Evolutionary conservation across 2,113 vertebrate genomes (phyloP).

Genomic region (Hypomesus transpacificus): DNA sequence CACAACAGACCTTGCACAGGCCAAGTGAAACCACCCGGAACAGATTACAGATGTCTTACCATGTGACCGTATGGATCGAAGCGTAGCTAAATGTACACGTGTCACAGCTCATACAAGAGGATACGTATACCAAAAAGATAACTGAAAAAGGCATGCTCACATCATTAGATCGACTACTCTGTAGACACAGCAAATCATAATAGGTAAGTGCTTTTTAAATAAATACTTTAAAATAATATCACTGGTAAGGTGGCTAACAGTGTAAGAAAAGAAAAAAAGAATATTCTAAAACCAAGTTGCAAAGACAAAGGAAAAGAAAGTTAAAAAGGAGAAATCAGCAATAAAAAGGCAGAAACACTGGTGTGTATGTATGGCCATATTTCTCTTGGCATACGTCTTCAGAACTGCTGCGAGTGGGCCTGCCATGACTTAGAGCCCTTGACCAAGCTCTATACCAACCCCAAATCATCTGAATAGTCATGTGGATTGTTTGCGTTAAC

Average conservation of each 20-base stretch:
- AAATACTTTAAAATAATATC: conserved; percentile 36
- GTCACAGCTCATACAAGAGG: conserved; percentile 22
- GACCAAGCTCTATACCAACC: conserved; percentile 13
- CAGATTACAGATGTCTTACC: no score
- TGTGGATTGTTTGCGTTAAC: conserved; percentile 39
- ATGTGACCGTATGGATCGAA: no score
- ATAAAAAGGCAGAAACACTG: conserved; percentile 71
- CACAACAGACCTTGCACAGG: conserved; percentile 42
- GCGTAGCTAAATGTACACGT: background rate
- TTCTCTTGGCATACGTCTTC: conserved; percentile 4
- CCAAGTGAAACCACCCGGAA: background rate
- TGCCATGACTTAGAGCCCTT: background rate
- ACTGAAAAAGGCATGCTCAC: conserved; percentile 67
- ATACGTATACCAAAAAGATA: conserved; percentile 43
- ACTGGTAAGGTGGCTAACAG: conserved; percentile 10
- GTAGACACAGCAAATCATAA: conserved; percentile 85
- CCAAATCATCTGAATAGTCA: conserved; percentile 61
- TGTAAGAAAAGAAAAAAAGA: background rate
- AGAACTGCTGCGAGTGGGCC: conserved; percentile 9
- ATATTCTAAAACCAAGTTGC: conserved; percentile 24
- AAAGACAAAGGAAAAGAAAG: conserved; percentile 70
- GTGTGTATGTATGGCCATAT: conserved; percentile 29
- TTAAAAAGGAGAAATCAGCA: conserved; percentile 71
- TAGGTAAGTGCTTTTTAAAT: conserved; percentile 34
- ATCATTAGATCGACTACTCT: conserved; percentile 68